Evolutionary conservation across 92 coral and sea anemone species (phyloP).

Genomic region (Nematostella vectensis): DNA sequence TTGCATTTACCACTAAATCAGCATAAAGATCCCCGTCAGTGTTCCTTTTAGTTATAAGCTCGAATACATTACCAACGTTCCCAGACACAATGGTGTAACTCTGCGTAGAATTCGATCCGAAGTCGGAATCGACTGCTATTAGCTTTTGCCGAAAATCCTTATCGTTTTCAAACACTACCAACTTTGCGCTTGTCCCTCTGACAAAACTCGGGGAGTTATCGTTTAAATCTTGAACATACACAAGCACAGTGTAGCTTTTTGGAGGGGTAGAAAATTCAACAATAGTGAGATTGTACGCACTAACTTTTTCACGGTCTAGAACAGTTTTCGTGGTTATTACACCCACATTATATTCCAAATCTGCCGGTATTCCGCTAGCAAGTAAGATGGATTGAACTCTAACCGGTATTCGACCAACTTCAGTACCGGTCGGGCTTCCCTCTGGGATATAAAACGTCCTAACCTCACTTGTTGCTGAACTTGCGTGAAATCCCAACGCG

Average conservation of each 20-base stretch:
- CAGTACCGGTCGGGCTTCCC: slow-evolving; percentile 61
- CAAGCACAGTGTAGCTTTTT: slow-evolving; percentile 5
- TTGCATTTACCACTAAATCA: slow-evolving; percentile 35
- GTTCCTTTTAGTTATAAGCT: slow-evolving; percentile 21
- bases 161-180: slow-evolving; percentile 41
- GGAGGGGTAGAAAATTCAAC: background rate
- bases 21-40: slow-evolving; percentile 26
- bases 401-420: slow-evolving; percentile 56
- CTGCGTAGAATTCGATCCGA: slow-evolving; percentile 66
- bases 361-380: background rate
- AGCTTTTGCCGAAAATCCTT: slow-evolving; percentile 11
- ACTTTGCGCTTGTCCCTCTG: slow-evolving; percentile 26
- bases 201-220: slow-evolving; percentile 75
- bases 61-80: slow-evolving; percentile 53
- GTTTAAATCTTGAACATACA: slow-evolving; percentile 74
- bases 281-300: slow-evolving; percentile 19
- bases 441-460: slow-evolving; percentile 60
- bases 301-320: slow-evolving; percentile 60
- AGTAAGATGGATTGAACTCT: background rate
- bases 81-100: slow-evolving; percentile 76
- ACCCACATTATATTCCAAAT: slow-evolving; percentile 12
- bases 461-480: slow-evolving; percentile 20
- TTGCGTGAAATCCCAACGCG: slow-evolving; percentile 23
- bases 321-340: slow-evolving; percentile 33
- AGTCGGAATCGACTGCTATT: slow-evolving; percentile 56